These are phyloP conservation scores for Enteromius thamalakanensis DNA, from an alignment of 2,797 vertebrate genomes.

Conservation along the genomic window DNA sequence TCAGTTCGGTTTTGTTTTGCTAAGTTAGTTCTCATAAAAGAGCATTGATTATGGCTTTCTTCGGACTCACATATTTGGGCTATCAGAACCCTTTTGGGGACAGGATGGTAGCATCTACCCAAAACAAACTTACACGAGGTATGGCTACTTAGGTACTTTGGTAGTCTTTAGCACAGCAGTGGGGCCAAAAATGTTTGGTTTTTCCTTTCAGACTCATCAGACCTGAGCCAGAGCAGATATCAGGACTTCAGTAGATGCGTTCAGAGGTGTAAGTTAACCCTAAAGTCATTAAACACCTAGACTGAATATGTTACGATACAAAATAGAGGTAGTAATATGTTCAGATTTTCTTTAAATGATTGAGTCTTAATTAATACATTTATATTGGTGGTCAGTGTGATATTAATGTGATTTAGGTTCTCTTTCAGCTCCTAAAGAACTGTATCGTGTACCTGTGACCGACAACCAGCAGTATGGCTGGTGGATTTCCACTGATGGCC, in stretches of 20 bases:
- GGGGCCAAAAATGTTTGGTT: neutral
- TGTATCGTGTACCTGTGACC: conserved; percentile 78
- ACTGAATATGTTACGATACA: neutral
- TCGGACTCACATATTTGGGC: conserved; percentile 76
- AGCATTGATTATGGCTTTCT: conserved; percentile 77
- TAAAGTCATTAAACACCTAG: neutral
- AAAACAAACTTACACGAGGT: conserved; percentile 44
- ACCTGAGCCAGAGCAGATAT: conserved; percentile 71
- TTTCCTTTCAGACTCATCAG: conserved; percentile 54
- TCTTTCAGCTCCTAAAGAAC: conserved; percentile 79
- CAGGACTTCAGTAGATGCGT: conserved; percentile 62
- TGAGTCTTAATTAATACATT: too few species aligned
- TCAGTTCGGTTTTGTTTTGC: neutral
- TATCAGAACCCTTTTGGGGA: conserved; percentile 75
- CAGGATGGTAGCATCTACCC: conserved; percentile 54
- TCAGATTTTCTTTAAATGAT: neutral
- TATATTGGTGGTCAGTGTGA: neutral
- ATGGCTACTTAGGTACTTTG: neutral
- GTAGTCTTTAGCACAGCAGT: neutral
- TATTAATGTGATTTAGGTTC: neutral
- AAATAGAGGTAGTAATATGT: neutral
- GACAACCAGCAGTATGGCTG: conserved; percentile 82
- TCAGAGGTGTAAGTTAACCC: conserved; percentile 63
- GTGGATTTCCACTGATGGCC: conserved; percentile 64
- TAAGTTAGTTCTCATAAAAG: neutral